phyloP scores from a whole-genome alignment of 1,140 invertebrate genomes.

The Lasaia peninsularis region DNA sequence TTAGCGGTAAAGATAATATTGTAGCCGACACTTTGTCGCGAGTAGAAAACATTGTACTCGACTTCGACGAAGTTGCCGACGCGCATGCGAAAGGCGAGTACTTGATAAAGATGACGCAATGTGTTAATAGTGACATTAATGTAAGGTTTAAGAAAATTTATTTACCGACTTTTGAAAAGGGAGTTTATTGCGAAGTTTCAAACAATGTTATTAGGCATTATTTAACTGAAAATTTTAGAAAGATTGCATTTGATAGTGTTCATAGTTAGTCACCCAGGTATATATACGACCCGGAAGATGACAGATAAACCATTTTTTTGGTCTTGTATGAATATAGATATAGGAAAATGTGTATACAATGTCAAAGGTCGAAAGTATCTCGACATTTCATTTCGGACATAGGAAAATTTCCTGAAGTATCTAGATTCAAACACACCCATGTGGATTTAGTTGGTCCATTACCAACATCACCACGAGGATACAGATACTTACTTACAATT shows the following conservation, averaged over 20 bases:
- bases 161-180: too few relatives aligned
- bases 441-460: too few relatives aligned
- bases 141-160: constrained; percentile 10
- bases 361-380: constrained; percentile 21
- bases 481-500: constrained; percentile 56
- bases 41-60: too few relatives aligned
- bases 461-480: constrained; percentile 38
- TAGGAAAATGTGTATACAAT: not conserved
- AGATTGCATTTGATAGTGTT: constrained; percentile 17
- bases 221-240: constrained; percentile 20
- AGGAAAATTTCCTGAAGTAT: constrained; percentile 29
- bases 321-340: not conserved
- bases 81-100: too few relatives aligned
- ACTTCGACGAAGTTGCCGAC: too few relatives aligned
- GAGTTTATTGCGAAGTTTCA: constrained; percentile 14
- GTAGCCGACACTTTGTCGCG: constrained; percentile 28
- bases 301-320: not conserved
- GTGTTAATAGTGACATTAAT: not conserved
- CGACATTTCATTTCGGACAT: constrained; percentile 22
- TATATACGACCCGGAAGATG: not conserved
- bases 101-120: constrained; percentile 16
- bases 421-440: constrained; percentile 71
- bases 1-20: constrained; percentile 26
- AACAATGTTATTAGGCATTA: constrained; percentile 21
- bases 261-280: constrained; percentile 24